A percentile compares a stretch with the other conserved stretches of the same genome.
Conservation (phyloP, 2,888 invertebrate species). For the Leuctra nigra region DNA sequence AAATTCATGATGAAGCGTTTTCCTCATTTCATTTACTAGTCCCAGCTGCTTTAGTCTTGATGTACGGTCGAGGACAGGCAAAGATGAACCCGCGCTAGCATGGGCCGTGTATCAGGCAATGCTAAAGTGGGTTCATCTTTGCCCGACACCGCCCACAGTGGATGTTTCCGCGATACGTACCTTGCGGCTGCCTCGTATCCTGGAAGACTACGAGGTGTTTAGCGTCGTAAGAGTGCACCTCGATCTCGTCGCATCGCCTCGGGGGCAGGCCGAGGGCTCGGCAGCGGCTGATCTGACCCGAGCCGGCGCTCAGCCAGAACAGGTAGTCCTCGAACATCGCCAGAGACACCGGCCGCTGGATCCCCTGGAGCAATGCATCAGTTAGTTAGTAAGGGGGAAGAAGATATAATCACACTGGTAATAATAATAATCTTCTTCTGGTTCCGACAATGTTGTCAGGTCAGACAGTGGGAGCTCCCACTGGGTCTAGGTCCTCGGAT, state of each 20-base stretch:
- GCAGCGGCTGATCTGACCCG: constrained; percentile 53
- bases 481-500: too few species aligned
- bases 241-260: constrained; percentile 29
- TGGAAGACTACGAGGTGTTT: constrained; percentile 50
- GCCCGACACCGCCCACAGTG: not conserved
- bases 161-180: constrained; percentile 32
- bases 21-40: too few species aligned
- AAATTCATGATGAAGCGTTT: too few species aligned
- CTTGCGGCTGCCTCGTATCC: constrained; percentile 46
- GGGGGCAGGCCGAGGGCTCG: constrained; percentile 44
- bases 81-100: not conserved
- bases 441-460: too few species aligned
- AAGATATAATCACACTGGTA: too few species aligned
- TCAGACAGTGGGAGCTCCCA: too few species aligned
- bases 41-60: too few species aligned
- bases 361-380: constrained; percentile 33
- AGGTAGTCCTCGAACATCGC: constrained; percentile 68
- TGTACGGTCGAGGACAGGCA: not conserved
- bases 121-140: not conserved
- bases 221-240: constrained; percentile 42
- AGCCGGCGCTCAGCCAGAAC: constrained; percentile 57
- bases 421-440: too few species aligned
- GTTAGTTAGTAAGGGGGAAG: too few species aligned
- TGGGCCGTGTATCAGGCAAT: too few species aligned
- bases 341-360: constrained; percentile 54